phyloP scores from a whole-genome alignment of 2,888 invertebrate genomes.

The Heliconius ismenius region DNA sequence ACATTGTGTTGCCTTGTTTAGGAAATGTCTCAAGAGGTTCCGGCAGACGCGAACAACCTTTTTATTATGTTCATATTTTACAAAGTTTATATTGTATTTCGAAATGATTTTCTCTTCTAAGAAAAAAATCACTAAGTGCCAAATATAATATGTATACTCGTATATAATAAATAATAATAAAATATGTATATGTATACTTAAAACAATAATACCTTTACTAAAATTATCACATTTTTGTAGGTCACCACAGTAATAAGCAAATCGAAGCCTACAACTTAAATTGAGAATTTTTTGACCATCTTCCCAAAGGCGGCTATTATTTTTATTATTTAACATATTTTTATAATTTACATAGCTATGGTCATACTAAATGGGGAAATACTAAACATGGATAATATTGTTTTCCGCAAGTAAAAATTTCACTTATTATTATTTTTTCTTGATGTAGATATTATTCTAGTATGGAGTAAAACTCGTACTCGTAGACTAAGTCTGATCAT shows the following conservation, averaged over 20 bases:
- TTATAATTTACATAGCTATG: not conserved
- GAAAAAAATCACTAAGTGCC: not conserved
- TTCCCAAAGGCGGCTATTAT: not conserved
- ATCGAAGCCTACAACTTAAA: not conserved
- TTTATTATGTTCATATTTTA: slow-evolving; percentile 15
- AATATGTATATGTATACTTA: no score
- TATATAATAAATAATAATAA: not conserved
- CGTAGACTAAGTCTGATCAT: not conserved
- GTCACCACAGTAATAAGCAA: not conserved
- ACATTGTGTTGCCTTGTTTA: slow-evolving; percentile 25
- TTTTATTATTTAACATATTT: not conserved
- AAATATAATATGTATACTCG: not conserved
- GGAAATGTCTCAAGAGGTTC: slow-evolving; percentile 29
- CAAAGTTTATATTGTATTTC: slow-evolving; percentile 16
- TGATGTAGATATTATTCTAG: not conserved
- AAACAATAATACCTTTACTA: not conserved
- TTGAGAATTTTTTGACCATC: not conserved
- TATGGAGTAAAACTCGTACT: not conserved
- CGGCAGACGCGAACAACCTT: slow-evolving; percentile 24
- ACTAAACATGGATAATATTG: not conserved
- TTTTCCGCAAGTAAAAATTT: not conserved
- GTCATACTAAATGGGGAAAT: not conserved
- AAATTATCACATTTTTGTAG: not conserved
- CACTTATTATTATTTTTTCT: not conserved
- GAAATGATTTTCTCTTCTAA: not conserved